Conservation (phyloP, 2,113 vertebrate genomes). For the Chascanopsetta lugubris region DNA sequence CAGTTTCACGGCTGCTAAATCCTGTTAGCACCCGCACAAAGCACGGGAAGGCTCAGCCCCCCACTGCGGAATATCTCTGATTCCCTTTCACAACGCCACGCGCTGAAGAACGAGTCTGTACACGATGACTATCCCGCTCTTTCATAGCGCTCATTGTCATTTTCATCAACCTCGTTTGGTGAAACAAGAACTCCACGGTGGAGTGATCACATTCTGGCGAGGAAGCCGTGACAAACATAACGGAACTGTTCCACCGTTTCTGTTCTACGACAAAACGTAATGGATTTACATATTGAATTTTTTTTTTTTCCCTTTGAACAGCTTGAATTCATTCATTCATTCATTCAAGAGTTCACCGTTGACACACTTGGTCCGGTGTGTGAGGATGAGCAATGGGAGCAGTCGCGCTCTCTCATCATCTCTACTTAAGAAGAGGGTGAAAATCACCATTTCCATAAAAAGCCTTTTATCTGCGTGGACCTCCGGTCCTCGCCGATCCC, state of each 20-base stretch:
- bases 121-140: constrained; percentile 41
- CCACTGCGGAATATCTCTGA: constrained; percentile 61
- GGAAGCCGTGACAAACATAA: constrained; percentile 15
- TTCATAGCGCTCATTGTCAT: constrained; percentile 37
- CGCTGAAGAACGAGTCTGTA: constrained; percentile 40
- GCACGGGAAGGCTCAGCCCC: constrained; percentile 63
- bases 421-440: constrained; percentile 23
- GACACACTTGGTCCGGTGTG: constrained; percentile 24
- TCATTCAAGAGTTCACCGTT: background rate
- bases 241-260: constrained; percentile 25
- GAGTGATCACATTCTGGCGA: constrained; percentile 27
- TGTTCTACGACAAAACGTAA: constrained; percentile 12
- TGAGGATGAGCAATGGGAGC: constrained; percentile 36
- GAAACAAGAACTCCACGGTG: constrained; percentile 59
- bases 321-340: constrained; percentile 3
- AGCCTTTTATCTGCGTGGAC: constrained; percentile 61
- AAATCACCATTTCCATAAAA: constrained; percentile 61
- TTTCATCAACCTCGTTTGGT: constrained; percentile 53
- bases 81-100: constrained; percentile 57
- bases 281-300: no score
- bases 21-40: constrained; percentile 73
- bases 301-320: no score
- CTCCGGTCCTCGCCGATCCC: constrained; percentile 36
- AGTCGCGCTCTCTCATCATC: constrained; percentile 34
- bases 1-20: constrained; percentile 78